Conservation (phyloP, 2,888 invertebrate species). For the Alentia gelatinosa region DNA sequence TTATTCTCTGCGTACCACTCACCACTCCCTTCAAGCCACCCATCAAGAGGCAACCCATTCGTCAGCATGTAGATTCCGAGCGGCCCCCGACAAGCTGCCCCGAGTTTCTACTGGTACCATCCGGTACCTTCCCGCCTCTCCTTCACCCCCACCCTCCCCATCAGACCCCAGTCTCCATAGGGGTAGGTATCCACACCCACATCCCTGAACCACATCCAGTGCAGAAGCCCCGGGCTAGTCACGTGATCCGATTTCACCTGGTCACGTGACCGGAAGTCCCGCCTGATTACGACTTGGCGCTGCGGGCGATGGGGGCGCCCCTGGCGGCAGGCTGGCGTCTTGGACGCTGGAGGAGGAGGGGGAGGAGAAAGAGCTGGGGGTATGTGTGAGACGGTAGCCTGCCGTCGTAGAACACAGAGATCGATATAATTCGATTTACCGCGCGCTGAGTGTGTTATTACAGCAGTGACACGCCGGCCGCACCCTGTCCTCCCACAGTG, state of each 20-base stretch:
- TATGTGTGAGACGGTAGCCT: neutral
- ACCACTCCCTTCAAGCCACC: too few species aligned
- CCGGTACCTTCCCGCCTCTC: too few species aligned
- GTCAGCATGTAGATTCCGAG: too few species aligned
- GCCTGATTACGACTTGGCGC: neutral
- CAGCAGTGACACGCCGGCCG: neutral
- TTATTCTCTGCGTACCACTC: too few species aligned
- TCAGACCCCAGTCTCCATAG: neutral
- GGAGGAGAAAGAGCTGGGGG: neutral
- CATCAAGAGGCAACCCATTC: too few species aligned
- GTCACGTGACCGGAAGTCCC: constrained; percentile 21
- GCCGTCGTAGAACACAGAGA: constrained; percentile 2
- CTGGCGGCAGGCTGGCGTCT: neutral
- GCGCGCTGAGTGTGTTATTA: neutral
- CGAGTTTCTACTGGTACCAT: too few species aligned
- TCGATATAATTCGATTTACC: neutral
- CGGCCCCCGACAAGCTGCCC: too few species aligned
- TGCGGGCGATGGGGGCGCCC: neutral
- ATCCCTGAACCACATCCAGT: too few species aligned
- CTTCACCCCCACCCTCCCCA: neutral
- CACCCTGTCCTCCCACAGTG: too few species aligned
- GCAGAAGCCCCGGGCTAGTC: neutral
- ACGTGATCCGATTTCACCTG: constrained; percentile 8
- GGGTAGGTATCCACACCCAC: too few species aligned
- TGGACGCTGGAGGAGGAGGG: neutral